Evolutionary conservation across 2,888 invertebrate genomes (phyloP), one percentile per base, ranked within the genome.

Genomic region (Morpho deidamia): DNA sequence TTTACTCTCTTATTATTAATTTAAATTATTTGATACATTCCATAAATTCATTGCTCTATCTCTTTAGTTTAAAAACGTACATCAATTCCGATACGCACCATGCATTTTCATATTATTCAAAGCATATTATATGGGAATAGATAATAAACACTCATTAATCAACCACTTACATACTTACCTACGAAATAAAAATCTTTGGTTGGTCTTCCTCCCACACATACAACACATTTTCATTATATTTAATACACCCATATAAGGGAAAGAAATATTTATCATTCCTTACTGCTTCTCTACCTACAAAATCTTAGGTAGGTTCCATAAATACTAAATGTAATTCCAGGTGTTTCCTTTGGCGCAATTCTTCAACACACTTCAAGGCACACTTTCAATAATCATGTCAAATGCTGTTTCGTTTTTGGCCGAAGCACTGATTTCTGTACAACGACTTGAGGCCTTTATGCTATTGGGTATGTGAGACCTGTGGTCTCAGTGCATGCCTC

Each of bases 271-370:
- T 43, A 34, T 32, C 44, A 12, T 9, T 11, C 11, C 44, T 23
- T 23, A 44, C 38, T 38, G 11, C 38, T 38, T 38, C 11, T 8
- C 11, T 43, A 11, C 33, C 32, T 14, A 32, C 43, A 11, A 11
- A 44, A 44, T 10, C 7, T 12, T 23, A 23, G 23, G 46, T 7
- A 32, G 39, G 35, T 38, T 42, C 23, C 50, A 37, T 37, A 12
- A 43, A 50, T 37, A 40, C 38, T 35, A 7, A 54, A 58, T 59
- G 43, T 58, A 49, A 62, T 63, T 90, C 32, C 89, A 90, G 89
- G 92, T 91, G 44, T 92, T 92, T 64, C 91, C 92, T 58, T 72
- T 92, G 83, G 92, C 92, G 62, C 92, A 92, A 77, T 92, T 92
- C 82, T 92, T 85, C 80, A 92, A 92, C 74, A 89, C 91, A 38